Evolutionary conservation across 1,140 invertebrate genomes (phyloP), one percentile per base, ranked within the genome.

Genomic region (Leptinotarsa undecemlineata): DNA sequence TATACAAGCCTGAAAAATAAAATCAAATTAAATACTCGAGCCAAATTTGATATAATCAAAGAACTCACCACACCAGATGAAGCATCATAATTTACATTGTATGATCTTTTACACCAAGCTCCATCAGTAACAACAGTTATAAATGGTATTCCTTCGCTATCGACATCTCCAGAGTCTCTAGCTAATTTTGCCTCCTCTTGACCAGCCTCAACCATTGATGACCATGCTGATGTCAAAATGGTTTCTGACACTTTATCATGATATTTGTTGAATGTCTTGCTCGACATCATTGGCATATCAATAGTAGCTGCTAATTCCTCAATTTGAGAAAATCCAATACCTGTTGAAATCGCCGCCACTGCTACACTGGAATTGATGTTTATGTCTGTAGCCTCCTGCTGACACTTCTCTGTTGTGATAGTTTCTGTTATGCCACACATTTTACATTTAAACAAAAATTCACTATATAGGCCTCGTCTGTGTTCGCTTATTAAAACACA

Each of bases 11-110:
- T 64, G 20, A 17, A 64, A 64, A 21, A 67, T 42, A 67, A 17
- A 67, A 6, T 26, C 5, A 42, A 17, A 67, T 67, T 1, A 15
- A 64, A 67, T 66, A 66, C 23, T 21, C 0, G 26, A 33, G 26
- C 26, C 26, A 33, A 33, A 33, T 33, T 33, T 6, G 26, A 6
- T 33, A 33, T 33, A 4, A 64, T 0, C 14, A 21, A 3, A 21
- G 4, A n/a, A 69, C 33, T 47, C 33, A 83, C 80, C 21, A 68
- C 78, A n/a, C 81, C 82, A 68, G 84, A 86, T 6, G 82, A 26
- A n/a, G 84, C 79, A 74, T 80, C 74, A 70, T 83, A 81, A 61
- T 80, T 82, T 11, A 71, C 69, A 15, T 71, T 71, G 23, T 71
- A 71, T 51, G 51, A 71, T 60, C 69, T 19, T 61, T 71, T 33